Conservation (phyloP, 1,140 invertebrate species). For the Macrobrachium rosenbergii region DNA sequence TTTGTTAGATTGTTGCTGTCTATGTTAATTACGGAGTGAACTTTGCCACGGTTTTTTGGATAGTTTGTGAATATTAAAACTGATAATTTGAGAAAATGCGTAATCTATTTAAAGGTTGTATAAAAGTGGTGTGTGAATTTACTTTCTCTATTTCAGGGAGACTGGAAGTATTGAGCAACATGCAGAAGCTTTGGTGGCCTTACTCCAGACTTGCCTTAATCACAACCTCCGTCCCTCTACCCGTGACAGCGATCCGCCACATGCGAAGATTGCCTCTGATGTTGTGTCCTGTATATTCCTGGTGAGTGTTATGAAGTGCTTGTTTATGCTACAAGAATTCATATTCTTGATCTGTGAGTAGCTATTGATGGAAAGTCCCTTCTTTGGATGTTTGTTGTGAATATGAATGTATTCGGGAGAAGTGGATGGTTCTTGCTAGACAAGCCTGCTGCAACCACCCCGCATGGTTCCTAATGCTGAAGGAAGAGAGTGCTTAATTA, state of each 20-base stretch:
- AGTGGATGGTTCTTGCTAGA: too few relatives aligned
- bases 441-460: too few relatives aligned
- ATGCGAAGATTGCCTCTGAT: constrained; percentile 95
- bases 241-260: constrained; percentile 88
- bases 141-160: constrained; percentile 77
- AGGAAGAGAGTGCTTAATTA: too few relatives aligned
- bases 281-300: constrained; percentile 94
- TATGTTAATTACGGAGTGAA: not conserved
- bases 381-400: too few relatives aligned
- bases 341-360: too few relatives aligned
- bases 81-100: not conserved
- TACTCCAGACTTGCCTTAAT: constrained; percentile 88
- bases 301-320: constrained; percentile 74
- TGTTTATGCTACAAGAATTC: too few relatives aligned
- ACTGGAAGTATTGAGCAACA: constrained; percentile 89
- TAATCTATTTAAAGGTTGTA: too few relatives aligned
- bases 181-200: constrained; percentile 82
- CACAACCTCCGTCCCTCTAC: constrained; percentile 87
- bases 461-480: too few relatives aligned
- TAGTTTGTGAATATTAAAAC: not conserved
- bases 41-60: too few relatives aligned
- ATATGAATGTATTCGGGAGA: too few relatives aligned
- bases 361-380: too few relatives aligned
- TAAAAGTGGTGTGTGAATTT: not conserved
- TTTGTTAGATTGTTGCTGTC: not conserved